phyloP scores from a whole-genome alignment of 2,888 invertebrate genomes.

The Auanema sp. region DNA sequence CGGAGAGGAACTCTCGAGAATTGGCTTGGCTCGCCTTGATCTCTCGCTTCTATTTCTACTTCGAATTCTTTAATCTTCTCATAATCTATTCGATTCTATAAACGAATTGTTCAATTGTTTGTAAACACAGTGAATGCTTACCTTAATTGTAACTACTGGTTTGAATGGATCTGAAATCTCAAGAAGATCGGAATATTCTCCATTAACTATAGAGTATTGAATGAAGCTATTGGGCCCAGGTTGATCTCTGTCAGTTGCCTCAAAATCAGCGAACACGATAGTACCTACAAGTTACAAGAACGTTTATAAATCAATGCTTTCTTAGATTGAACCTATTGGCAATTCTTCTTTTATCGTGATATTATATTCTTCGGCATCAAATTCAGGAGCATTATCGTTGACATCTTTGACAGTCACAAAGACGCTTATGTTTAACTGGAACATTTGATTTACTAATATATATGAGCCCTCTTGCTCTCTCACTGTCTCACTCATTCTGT shows the following conservation, averaged over 20 bases:
- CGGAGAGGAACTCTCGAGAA: slow-evolving; percentile 43
- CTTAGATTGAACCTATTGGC: slow-evolving; percentile 47
- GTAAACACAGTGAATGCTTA: slow-evolving; percentile 9
- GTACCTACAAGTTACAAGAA: slow-evolving; percentile 40
- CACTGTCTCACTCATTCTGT: background rate
- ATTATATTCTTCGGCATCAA: slow-evolving; percentile 50
- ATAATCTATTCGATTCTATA: slow-evolving; percentile 52
- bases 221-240: slow-evolving; percentile 60
- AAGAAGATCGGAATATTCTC: slow-evolving; percentile 41
- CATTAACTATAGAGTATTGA: slow-evolving; percentile 52
- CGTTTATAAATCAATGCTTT: background rate
- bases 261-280: slow-evolving; percentile 55
- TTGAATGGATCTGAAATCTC: slow-evolving; percentile 53
- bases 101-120: background rate
- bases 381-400: slow-evolving; percentile 62
- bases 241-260: slow-evolving; percentile 58
- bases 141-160: slow-evolving; percentile 50
- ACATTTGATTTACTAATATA: slow-evolving; percentile 8
- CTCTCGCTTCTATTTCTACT: slow-evolving; percentile 53
- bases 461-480: background rate
- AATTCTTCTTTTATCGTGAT: slow-evolving; percentile 58
- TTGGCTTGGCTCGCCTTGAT: slow-evolving; percentile 49
- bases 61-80: slow-evolving; percentile 52
- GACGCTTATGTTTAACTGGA: slow-evolving; percentile 59
- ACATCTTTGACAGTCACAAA: slow-evolving; percentile 61